phyloP scores from a whole-genome alignment of 2,797 vertebrate species.

The Phoebastria nigripes region DNA sequence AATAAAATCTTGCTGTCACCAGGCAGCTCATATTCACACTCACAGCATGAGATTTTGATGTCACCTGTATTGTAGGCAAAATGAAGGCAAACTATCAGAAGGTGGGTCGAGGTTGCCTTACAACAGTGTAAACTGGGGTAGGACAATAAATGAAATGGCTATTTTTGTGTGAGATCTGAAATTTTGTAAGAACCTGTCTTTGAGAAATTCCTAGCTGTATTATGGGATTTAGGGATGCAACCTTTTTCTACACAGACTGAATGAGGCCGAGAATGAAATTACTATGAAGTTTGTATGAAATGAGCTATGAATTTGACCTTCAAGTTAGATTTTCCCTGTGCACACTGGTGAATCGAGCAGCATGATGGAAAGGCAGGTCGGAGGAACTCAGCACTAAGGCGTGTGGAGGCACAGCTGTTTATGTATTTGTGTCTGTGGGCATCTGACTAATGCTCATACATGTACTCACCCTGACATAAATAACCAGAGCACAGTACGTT shows the following conservation, averaged over 20 bases:
- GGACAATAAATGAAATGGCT: neutral
- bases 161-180: neutral
- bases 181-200: neutral
- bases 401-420: neutral
- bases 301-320: neutral
- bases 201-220: neutral
- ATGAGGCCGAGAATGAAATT: neutral
- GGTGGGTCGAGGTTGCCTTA: neutral
- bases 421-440: neutral
- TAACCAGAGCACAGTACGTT: neutral
- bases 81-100: neutral
- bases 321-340: neutral
- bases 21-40: neutral
- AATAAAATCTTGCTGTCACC: neutral
- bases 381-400: neutral
- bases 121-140: fast-evolving
- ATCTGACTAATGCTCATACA: fast-evolving
- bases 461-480: neutral
- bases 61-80: neutral
- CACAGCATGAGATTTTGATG: neutral
- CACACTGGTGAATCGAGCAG: neutral
- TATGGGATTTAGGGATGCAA: neutral
- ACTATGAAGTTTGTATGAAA: neutral
- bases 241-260: neutral
- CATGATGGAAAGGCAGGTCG: neutral